Conservation (phyloP, 2,888 invertebrate species). For the Clusia tigrina region DNA sequence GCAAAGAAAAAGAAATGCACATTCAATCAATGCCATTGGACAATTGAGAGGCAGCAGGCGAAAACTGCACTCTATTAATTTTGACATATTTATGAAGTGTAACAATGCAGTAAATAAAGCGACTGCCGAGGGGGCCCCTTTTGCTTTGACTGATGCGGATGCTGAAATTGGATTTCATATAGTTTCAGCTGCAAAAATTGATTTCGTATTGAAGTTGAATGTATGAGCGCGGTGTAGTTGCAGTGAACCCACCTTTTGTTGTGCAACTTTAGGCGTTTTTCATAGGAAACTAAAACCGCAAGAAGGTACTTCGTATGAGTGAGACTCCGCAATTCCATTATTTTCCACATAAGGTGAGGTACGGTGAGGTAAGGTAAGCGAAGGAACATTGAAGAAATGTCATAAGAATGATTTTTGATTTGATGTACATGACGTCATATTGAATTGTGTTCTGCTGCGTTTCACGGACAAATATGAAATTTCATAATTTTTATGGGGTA, state of each 20-base stretch:
- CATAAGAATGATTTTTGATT: too few relatives aligned
- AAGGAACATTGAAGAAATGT: too few relatives aligned
- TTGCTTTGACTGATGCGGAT: neutral
- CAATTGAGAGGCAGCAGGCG: slow-evolving; percentile 24
- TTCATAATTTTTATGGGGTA: too few relatives aligned
- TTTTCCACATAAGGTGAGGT: too few relatives aligned
- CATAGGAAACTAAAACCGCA: slow-evolving; percentile 16
- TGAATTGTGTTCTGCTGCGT: too few relatives aligned
- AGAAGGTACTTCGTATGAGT: too few relatives aligned
- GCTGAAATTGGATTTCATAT: neutral
- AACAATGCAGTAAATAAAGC: slow-evolving; percentile 37
- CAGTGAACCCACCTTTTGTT: slow-evolving; percentile 22
- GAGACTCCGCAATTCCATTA: too few relatives aligned
- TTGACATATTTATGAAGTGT: slow-evolving; percentile 60
- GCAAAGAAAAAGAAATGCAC: neutral
- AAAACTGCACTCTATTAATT: slow-evolving; percentile 52
- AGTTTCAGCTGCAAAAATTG: slow-evolving; percentile 31
- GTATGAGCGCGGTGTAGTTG: slow-evolving; percentile 43
- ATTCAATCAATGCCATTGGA: slow-evolving; percentile 20
- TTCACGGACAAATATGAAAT: too few relatives aligned
- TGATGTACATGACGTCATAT: too few relatives aligned
- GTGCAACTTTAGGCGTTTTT: neutral
- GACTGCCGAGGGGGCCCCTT: slow-evolving; percentile 22
- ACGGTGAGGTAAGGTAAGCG: too few relatives aligned
- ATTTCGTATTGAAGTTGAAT: slow-evolving; percentile 50